Evolutionary conservation across 2,113 vertebrate genomes (phyloP).

Genomic region (Bungarus multicinctus): DNA sequence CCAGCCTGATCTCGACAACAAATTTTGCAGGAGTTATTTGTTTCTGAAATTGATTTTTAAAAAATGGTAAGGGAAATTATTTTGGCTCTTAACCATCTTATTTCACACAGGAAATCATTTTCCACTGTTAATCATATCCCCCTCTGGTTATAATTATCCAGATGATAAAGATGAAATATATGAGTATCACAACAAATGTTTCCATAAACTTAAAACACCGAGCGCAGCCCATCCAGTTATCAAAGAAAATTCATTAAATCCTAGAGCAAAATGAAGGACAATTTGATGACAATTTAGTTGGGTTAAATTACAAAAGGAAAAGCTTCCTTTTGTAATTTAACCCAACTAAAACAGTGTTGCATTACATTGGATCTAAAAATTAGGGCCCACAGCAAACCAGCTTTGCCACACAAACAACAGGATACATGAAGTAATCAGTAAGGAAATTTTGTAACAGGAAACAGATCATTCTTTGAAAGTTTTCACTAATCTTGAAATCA

Average conservation of each 20-base stretch:
- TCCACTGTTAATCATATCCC: not conserved
- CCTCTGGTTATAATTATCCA: not conserved
- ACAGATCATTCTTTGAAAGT: not conserved
- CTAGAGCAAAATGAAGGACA: not conserved
- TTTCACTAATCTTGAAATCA: not conserved
- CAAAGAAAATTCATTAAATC: not conserved
- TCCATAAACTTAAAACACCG: not conserved
- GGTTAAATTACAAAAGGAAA: no score
- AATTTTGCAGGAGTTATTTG: slow-evolving; percentile 91
- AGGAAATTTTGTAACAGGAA: not conserved
- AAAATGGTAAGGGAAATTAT: not conserved
- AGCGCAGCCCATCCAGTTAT: not conserved
- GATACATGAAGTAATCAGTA: not conserved
- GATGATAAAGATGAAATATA: not conserved
- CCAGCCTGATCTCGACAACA: slow-evolving; percentile 82
- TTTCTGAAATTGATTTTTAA: slow-evolving; percentile 72
- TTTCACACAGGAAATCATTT: not conserved
- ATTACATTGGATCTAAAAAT: not conserved
- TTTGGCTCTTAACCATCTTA: not conserved
- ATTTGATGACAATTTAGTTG: no score
- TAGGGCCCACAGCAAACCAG: not conserved
- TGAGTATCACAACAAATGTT: not conserved
- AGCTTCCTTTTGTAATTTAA: not conserved
- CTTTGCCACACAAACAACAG: not conserved
- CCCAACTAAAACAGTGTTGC: not conserved